Base-by-base conservation (phyloP, 2,797 vertebrate genomes). In the Nannoperca obscura region DNA sequence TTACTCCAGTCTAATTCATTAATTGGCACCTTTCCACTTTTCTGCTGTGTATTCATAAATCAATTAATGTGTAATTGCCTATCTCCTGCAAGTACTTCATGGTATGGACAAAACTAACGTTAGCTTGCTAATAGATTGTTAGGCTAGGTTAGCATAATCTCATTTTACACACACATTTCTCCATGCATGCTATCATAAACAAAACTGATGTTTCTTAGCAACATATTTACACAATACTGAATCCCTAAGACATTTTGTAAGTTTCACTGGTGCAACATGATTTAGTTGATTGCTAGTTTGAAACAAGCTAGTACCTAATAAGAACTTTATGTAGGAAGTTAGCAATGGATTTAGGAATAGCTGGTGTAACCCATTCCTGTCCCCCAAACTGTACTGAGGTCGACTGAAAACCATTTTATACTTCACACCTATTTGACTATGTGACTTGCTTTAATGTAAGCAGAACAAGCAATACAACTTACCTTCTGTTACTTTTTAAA, bases 1-100 rank as follows among this genome's bases (percentile, higher is more conserved):
- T n/a, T 11, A 38, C 38, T 57, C 4, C 12, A 42, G 20, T 68
- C 71, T 84, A 74, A 81, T 76, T 81, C 58, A 69, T 55, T 80
- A 68, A 71, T 63, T 74, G 76, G 80, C 65, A 34, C 2, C 8
- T 0, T 54, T 74, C 44, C 59, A 72, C 40, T 40, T 52, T 55
- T 47, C 30, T 12, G 3, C 65, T 61, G 13, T 22, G 1, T 62
- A 6, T 60, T 79, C 34, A 64, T 30, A 14, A 36, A 54, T 50
- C 10, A 14, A 27, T 32, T 14, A 24, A 54, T 40, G 60, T 36
- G 17, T 63, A 7, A 12, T 7, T 2, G 70, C 3, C 17, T 34
- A 0, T 54, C 58, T 59, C 19, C 54, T 62, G 30, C 38, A 19
- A 40, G 0, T 15, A 3, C 34, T 22, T 46, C 30, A 22, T 11